Evolutionary conservation across 2,888 invertebrate species (phyloP).

Genomic region (Erebia epiphron): DNA sequence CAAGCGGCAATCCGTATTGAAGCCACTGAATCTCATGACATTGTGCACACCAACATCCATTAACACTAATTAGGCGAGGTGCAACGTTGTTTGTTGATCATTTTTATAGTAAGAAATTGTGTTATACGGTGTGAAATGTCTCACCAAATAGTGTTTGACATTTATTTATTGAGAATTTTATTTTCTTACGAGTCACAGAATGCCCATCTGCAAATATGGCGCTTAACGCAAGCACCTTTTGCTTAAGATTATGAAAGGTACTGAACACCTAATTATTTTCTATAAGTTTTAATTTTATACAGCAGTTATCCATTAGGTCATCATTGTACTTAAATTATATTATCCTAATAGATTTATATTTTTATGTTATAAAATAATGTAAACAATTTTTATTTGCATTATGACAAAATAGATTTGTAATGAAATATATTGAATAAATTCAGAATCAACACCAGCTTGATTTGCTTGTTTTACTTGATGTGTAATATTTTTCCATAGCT

Average conservation of each 20-base stretch:
- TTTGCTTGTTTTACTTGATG: slow-evolving; percentile 17
- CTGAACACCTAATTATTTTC: slow-evolving; percentile 46
- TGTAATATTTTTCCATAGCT: slow-evolving; percentile 23
- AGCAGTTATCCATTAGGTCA: slow-evolving; percentile 40
- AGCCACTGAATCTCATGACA: slow-evolving; percentile 81
- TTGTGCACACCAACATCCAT: slow-evolving; percentile 68
- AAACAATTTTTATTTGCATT: slow-evolving; percentile 20
- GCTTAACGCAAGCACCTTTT: slow-evolving; percentile 52
- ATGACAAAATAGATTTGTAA: slow-evolving; percentile 5
- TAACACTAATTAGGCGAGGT: slow-evolving; percentile 68
- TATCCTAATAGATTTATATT: slow-evolving; percentile 20
- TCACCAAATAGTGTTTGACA: slow-evolving; percentile 81
- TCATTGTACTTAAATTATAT: slow-evolving; percentile 58
- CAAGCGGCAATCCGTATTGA: slow-evolving; percentile 76
- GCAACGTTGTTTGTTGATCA: slow-evolving; percentile 81
- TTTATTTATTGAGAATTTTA: slow-evolving; percentile 83
- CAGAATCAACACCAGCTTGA: slow-evolving; percentile 6
- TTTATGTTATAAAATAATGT: slow-evolving; percentile 25
- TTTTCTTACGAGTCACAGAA: slow-evolving; percentile 75
- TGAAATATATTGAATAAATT: not conserved
- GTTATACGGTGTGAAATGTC: slow-evolving; percentile 79
- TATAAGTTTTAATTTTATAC: slow-evolving; percentile 42
- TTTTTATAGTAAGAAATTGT: slow-evolving; percentile 82
- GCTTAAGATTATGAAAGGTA: slow-evolving; percentile 49
- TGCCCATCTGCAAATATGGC: slow-evolving; percentile 83